Conservation (phyloP, 1,140 invertebrate genomes). For the Megalopta genalis region DNA sequence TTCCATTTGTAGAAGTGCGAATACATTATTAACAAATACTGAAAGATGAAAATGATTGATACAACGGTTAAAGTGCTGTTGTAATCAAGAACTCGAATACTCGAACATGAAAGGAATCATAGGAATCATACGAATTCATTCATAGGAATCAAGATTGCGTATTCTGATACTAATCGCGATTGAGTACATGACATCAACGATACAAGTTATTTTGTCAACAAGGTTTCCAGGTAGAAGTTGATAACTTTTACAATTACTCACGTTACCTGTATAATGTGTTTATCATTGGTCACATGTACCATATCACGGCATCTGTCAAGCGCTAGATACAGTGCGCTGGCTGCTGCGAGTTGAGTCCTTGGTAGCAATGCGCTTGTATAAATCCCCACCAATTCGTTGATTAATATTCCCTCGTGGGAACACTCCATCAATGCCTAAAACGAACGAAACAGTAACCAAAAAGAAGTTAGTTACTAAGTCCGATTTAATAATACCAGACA, state of each 20-base stretch:
- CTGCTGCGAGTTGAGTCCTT: slow-evolving; percentile 81
- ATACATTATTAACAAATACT: too few species aligned
- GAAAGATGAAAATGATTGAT: too few species aligned
- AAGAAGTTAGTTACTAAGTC: background rate
- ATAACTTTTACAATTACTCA: slow-evolving; percentile 31
- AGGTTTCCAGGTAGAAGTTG: background rate
- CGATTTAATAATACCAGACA: too few species aligned
- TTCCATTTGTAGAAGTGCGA: too few species aligned
- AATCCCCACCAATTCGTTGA: slow-evolving; percentile 84
- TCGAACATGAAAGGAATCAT: background rate
- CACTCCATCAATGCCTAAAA: slow-evolving; percentile 80
- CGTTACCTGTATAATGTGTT: slow-evolving; percentile 90
- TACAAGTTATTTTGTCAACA: too few species aligned
- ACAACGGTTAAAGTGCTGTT: background rate
- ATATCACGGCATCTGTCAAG: slow-evolving; percentile 91
- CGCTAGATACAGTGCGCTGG: slow-evolving; percentile 90
- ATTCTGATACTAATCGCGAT: background rate
- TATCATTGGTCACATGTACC: slow-evolving; percentile 92
- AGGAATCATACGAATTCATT: too few species aligned
- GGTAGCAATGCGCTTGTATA: slow-evolving; percentile 82
- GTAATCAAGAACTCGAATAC: background rate
- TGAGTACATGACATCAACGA: too few species aligned
- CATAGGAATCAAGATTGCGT: background rate
- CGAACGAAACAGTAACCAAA: slow-evolving; percentile 46
- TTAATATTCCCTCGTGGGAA: slow-evolving; percentile 84